Base-by-base conservation (phyloP, 2,797 vertebrate genomes). In the Kryptolebias ocellatus region DNA sequence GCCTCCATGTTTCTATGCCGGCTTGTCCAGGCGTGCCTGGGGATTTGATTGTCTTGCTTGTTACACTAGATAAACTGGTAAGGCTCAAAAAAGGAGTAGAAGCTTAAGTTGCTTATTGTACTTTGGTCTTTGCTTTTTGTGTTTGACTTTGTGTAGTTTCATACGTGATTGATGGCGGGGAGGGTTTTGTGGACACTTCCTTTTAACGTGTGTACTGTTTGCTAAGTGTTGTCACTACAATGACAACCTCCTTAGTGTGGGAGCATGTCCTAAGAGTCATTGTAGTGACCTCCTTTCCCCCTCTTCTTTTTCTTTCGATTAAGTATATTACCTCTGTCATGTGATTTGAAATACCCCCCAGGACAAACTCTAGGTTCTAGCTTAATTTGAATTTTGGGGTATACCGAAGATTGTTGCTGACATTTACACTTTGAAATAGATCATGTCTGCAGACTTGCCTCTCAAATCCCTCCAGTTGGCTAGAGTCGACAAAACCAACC, bases 11-110 rank as follows among this genome's bases (percentile, higher is more conserved):
- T 65, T 66, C 42, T 53, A 53, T 28, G 42, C 47, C 16, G 24
- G 74, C 86, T 53, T 90, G 87, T 81, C 72, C 54, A 45, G 65
- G 64, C 84, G 72, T 83, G 88, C 61, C 78, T 67, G 31, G n/a
- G 74, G 69, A 70, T 80, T 87, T 71, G n/a, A 63, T 50, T 61
- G 52, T 73, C 45, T 71, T 46, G 34, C 50, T 74, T 70, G 56
- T 81, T 71, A 64, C 37, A 54, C 74, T 45, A 51, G 68, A 68
- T 72, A 57, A 72, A 83, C 61, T 66, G 4, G 75, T 69, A 63
- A 79, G 62, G 28, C 60, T 64, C 39, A 59, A 37, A 64, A 62
- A 62, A 27, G 37, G 54, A 67, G 64, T 61, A 53, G 57, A 70
- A 54, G 67, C 49, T 65, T 44, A 18, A 67, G 24, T 60, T 18